Base-by-base conservation (phyloP, 2,888 invertebrate species). In the Noctua janthe region DNA sequence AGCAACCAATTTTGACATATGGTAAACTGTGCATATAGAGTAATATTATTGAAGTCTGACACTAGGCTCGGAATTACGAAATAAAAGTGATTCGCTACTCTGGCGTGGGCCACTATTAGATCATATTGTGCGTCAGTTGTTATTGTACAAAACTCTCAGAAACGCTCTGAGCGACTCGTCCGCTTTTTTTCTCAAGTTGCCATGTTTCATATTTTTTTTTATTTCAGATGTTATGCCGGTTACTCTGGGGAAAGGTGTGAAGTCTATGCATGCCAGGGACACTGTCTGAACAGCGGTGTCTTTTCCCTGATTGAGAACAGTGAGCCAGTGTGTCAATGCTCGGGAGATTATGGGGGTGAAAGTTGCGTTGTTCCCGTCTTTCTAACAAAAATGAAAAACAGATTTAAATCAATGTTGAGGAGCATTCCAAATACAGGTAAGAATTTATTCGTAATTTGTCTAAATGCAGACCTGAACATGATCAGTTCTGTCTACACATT, bases 241-340 rank as follows among this genome's bases (percentile, higher is more conserved):
- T 97, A 93, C 86, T 90, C 87, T 1, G 97, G 97, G 2, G 79
- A 88, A 1, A 93, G 97, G 71, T 97, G 97, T 85, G 97, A 97
- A 83, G 89, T 91, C 0, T 93, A n/a, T 20, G n/a, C n/a, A 20
- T 67, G 78, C n/a, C 35, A 66, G 35, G 35, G 35, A 20, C 20
- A 66, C 39, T 66, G 64, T 59, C n/a, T 59, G 5, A 59, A 59
- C 13, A 59, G 20, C 39, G 64, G 64, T 4, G 35, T 10, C 64
- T 64, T 35, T 64, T 17, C 64, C 20, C 2, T 64, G 8, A 39
- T 39, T 20, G 35, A 66, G 20, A 39, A 39, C 35, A 20, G 4
- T 35, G 10, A 66, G 35, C 64, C 64, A 39, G 39, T 66, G 17
- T 66, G 64, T 66, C 59, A 59, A 59, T 59, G 59, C 13, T 59